Conservation (phyloP, 2,113 vertebrate genomes). For the Brachypteracias leptosomus region DNA sequence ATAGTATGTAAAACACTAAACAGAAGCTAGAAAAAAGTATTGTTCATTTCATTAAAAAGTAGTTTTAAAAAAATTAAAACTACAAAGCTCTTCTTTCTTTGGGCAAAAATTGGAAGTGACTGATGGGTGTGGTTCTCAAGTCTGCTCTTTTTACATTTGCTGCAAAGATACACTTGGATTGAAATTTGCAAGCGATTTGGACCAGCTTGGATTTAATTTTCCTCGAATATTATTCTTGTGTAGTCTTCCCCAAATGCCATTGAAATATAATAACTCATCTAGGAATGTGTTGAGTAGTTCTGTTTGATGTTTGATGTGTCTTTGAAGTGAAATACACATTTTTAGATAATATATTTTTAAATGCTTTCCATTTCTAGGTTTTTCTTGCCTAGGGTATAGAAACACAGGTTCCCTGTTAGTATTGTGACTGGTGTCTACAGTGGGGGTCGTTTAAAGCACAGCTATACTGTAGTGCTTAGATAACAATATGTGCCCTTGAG, state of each 20-base stretch:
- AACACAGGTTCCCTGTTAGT: neutral
- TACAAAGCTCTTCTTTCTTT: neutral
- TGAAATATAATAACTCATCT: neutral
- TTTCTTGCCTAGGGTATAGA: neutral
- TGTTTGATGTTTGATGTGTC: neutral
- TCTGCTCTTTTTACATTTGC: neutral
- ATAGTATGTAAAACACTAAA: neutral
- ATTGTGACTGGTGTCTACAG: neutral
- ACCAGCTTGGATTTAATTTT: neutral
- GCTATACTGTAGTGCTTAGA: neutral
- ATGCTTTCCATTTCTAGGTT: neutral
- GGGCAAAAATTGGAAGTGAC: neutral
- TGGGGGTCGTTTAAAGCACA: neutral
- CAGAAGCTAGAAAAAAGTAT: neutral
- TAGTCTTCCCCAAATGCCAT: neutral
- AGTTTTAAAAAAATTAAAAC: neutral
- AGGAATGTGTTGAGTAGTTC: neutral
- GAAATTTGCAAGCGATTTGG: neutral
- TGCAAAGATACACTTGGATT: neutral
- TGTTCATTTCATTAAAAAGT: neutral
- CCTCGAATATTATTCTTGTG: neutral
- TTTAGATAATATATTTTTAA: neutral
- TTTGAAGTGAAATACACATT: neutral
- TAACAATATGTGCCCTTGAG: neutral
- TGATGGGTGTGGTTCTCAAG: neutral